These are phyloP conservation scores for Leguminivora glycinivorella DNA, from an alignment of 1,140 invertebrate species.

Conservation along the genomic window DNA sequence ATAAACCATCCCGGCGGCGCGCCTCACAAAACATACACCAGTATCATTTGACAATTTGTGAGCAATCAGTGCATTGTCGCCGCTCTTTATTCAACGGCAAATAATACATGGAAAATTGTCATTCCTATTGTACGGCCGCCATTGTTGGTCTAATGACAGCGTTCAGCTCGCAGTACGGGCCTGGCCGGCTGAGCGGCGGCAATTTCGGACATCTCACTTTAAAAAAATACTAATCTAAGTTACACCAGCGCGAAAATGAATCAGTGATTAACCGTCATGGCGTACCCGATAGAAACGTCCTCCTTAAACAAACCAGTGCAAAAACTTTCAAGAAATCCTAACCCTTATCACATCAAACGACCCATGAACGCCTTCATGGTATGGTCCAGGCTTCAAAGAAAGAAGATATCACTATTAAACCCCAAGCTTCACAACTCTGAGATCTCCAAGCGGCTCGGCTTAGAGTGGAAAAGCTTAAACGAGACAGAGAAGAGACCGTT, in stretches of 20 bases:
- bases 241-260: neutral
- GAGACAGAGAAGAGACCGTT: conserved; percentile 87
- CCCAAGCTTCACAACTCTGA: conserved; percentile 90
- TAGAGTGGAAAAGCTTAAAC: conserved; percentile 85
- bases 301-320: conserved; percentile 41
- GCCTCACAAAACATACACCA: conserved; percentile 72
- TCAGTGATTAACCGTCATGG: conserved; percentile 42
- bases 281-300: conserved; percentile 51
- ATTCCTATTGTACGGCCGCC: conserved; percentile 65
- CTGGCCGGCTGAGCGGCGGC: conserved; percentile 46
- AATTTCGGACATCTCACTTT: conserved; percentile 39
- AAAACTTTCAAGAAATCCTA: conserved; percentile 59
- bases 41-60: conserved; percentile 79
- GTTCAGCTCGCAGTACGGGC: conserved; percentile 66
- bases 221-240: conserved; percentile 30
- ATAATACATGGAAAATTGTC: conserved; percentile 78
- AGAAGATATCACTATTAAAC: conserved; percentile 89
- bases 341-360: conserved; percentile 81
- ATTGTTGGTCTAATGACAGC: conserved; percentile 76
- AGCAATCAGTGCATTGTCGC: conserved; percentile 77
- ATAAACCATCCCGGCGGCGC: conserved; percentile 64
- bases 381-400: conserved; percentile 83
- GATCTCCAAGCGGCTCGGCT: conserved; percentile 85
- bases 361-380: conserved; percentile 88
- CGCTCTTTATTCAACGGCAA: conserved; percentile 75